Evolutionary conservation across 2,113 vertebrate genomes (phyloP).

Genomic region (Hemiprocne comata): DNA sequence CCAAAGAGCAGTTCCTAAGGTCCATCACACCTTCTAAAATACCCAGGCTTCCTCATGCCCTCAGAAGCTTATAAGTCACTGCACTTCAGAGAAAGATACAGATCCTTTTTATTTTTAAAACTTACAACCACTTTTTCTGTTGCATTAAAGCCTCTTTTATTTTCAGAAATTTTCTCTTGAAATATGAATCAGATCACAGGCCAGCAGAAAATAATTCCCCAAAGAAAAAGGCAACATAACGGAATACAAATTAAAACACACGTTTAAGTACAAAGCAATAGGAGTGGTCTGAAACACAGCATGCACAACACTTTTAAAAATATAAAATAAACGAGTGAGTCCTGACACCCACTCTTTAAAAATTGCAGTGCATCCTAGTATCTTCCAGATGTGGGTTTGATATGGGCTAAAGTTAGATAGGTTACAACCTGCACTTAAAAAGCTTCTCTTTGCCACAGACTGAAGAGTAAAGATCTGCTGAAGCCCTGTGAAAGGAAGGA

Average conservation of each 20-base stretch:
- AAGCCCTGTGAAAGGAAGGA: not conserved
- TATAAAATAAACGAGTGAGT: not conserved
- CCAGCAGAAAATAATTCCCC: constrained; percentile 13
- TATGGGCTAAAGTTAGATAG: not conserved
- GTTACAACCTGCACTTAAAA: not conserved
- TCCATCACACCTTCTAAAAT: not conserved
- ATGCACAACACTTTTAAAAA: not conserved
- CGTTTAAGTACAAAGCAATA: not conserved
- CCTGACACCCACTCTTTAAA: not conserved
- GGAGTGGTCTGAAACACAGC: not conserved
- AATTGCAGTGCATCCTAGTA: not conserved
- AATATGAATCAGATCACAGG: not conserved
- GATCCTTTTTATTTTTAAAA: not conserved
- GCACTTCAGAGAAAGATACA: not conserved
- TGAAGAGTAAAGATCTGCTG: not conserved
- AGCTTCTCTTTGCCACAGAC: not conserved
- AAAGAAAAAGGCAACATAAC: constrained; percentile 14
- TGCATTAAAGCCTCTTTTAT: not conserved
- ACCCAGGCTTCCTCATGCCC: not conserved
- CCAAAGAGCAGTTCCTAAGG: not conserved
- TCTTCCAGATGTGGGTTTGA: constrained; percentile 30
- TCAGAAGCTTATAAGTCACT: constrained; percentile 24
- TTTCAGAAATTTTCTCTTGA: constrained; percentile 30
- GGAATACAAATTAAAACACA: constrained; percentile 18
- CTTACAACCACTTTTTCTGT: constrained; percentile 5